Evolutionary conservation across 2,888 invertebrate genomes (phyloP).

Genomic region (Phaonia tiefii): DNA sequence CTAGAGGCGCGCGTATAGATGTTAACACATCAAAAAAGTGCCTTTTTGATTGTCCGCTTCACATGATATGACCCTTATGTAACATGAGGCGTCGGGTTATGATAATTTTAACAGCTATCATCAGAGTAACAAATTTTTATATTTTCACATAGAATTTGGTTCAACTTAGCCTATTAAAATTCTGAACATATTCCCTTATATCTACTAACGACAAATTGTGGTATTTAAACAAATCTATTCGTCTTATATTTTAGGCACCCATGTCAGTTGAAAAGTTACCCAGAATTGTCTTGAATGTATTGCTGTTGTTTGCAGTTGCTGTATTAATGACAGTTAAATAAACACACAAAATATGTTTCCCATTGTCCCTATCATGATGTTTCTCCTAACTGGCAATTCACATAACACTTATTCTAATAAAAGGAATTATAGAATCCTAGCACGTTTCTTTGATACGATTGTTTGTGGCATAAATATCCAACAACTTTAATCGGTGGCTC

Average conservation of each 20-base stretch:
- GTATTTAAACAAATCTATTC: slow-evolving; percentile 35
- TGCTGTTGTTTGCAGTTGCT: background rate
- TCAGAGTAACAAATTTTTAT: background rate
- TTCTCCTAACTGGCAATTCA: slow-evolving; percentile 19
- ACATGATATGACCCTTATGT: slow-evolving; percentile 18
- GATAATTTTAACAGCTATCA: slow-evolving; percentile 53
- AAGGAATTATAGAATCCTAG: slow-evolving; percentile 38
- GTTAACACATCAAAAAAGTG: too few relatives aligned
- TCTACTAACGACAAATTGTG: slow-evolving; percentile 28
- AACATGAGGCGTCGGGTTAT: background rate
- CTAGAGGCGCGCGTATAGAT: too few relatives aligned
- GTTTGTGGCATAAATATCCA: slow-evolving; percentile 33
- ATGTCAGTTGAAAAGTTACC: slow-evolving; percentile 54
- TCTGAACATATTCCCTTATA: slow-evolving; percentile 45
- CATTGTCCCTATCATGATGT: background rate
- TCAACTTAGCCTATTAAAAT: slow-evolving; percentile 50
- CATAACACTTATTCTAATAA: slow-evolving; percentile 36
- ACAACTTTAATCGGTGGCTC: slow-evolving; percentile 10
- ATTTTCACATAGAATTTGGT: too few relatives aligned
- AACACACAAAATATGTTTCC: slow-evolving; percentile 46
- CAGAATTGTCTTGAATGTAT: slow-evolving; percentile 46
- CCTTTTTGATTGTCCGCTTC: background rate
- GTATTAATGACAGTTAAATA: slow-evolving; percentile 50
- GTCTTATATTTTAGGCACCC: slow-evolving; percentile 5
- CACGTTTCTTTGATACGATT: slow-evolving; percentile 38